A percentile compares a stretch with the other conserved stretches of the same genome.
Conservation (phyloP, 2,113 vertebrate species). For the Sinocyclocheilus rhinocerous region DNA sequence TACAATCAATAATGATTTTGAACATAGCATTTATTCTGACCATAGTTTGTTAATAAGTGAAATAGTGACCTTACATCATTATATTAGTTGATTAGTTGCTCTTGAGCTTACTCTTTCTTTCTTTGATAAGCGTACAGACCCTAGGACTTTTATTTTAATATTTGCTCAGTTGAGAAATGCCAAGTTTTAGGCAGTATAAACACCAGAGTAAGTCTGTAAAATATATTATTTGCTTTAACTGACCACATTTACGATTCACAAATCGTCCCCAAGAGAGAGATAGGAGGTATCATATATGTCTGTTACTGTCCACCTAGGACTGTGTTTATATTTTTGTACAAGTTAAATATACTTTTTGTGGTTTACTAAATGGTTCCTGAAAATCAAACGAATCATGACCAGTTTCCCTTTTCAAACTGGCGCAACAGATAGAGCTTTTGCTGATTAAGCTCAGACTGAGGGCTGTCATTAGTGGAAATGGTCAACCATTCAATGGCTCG, state of each 20-base stretch:
- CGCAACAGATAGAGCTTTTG: slow-evolving; percentile 20
- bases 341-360: slow-evolving; percentile 41
- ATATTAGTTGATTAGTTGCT: too few relatives aligned
- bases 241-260: slow-evolving; percentile 23
- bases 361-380: slow-evolving; percentile 25
- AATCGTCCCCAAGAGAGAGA: not conserved
- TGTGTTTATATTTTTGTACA: slow-evolving; percentile 40
- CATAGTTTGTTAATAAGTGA: too few relatives aligned
- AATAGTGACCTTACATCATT: too few relatives aligned
- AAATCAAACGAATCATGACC: not conserved
- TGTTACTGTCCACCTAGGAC: slow-evolving; percentile 14
- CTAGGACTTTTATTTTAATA: not conserved
- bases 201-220: slow-evolving; percentile 30
- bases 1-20: too few relatives aligned
- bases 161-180: slow-evolving; percentile 17
- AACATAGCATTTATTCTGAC: too few relatives aligned
- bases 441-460: slow-evolving; percentile 28
- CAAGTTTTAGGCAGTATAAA: slow-evolving; percentile 22
- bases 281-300: slow-evolving; percentile 20
- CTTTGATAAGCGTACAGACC: not conserved
- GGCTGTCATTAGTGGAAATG: slow-evolving; percentile 41
- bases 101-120: too few relatives aligned
- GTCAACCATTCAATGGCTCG: slow-evolving; percentile 61
- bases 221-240: slow-evolving; percentile 33
- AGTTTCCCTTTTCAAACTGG: slow-evolving; percentile 24